Evolutionary conservation across 2,888 invertebrate species (phyloP).

Genomic region (Erpobdella octoculata): DNA sequence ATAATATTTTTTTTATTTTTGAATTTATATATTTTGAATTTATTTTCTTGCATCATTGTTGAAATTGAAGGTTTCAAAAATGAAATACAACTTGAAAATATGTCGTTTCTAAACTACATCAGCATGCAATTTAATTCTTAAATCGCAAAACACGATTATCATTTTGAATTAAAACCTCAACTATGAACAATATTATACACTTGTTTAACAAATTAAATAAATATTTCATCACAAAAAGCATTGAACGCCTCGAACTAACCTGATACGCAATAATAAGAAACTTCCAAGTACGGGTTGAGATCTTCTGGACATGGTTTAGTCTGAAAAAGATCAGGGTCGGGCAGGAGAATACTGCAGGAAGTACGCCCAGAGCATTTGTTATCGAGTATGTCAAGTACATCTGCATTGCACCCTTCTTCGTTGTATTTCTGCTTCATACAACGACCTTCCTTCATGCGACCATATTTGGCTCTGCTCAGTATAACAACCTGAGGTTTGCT

Average conservation of each 20-base stretch:
- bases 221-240: no score
- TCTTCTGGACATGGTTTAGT: slow-evolving; percentile 10
- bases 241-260: neutral
- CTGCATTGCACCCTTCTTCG: slow-evolving; percentile 17
- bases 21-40: no score
- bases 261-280: neutral
- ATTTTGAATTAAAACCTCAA: no score
- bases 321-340: slow-evolving; percentile 4
- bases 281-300: slow-evolving; percentile 5
- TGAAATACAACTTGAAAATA: no score
- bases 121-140: no score
- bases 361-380: slow-evolving; percentile 7
- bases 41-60: no score
- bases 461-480: slow-evolving; percentile 13
- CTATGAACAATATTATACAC: no score
- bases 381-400: slow-evolving; percentile 10
- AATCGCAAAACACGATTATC: no score
- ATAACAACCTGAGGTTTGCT: neutral
- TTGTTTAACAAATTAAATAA: no score
- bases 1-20: no score
- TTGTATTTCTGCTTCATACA: slow-evolving; percentile 17
- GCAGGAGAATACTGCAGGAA: neutral
- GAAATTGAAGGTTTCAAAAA: no score
- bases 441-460: slow-evolving; percentile 13
- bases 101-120: no score